phyloP scores from a whole-genome alignment of 2,113 vertebrate species.

The Sturnus vulgaris region DNA sequence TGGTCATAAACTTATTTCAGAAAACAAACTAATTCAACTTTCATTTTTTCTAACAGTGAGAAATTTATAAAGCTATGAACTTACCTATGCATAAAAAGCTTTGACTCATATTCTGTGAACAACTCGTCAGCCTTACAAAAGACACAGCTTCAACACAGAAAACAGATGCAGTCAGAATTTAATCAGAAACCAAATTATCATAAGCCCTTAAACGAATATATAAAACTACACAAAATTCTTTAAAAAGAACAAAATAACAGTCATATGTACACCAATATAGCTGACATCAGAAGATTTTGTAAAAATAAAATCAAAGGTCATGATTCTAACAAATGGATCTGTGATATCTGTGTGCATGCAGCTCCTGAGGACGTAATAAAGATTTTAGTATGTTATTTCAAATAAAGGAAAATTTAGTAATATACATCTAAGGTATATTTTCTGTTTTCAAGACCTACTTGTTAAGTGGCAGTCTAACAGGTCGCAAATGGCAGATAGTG shows the following conservation, averaged over 20 bases:
- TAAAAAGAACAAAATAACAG: not conserved
- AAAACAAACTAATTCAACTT: not conserved
- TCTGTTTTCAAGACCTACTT: slow-evolving; percentile 77
- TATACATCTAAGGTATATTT: not conserved
- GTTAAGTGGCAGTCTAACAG: slow-evolving; percentile 89
- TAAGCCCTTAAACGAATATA: not conserved
- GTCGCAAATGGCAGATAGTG: slow-evolving; percentile 90
- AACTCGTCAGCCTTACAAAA: slow-evolving; percentile 98
- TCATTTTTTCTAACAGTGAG: not conserved
- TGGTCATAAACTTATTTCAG: not conserved
- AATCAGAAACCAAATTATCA: not conserved
- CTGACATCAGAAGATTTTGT: not conserved
- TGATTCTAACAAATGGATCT: not conserved
- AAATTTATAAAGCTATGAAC: slow-evolving; percentile 47
- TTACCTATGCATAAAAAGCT: slow-evolving; percentile 96
- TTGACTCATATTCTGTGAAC: slow-evolving; percentile 97
- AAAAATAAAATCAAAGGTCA: not conserved
- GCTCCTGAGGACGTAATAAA: not conserved
- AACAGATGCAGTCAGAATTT: slow-evolving; percentile 22
- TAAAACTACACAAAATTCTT: not conserved
- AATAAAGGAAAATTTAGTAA: not conserved
- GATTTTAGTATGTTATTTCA: not conserved
- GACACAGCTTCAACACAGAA: slow-evolving; percentile 84
- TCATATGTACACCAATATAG: not conserved
- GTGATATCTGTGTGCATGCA: not conserved